These are phyloP conservation scores for Lasius fuliginosus DNA, from an alignment of 2,888 invertebrate genomes.

Conservation along the genomic window DNA sequence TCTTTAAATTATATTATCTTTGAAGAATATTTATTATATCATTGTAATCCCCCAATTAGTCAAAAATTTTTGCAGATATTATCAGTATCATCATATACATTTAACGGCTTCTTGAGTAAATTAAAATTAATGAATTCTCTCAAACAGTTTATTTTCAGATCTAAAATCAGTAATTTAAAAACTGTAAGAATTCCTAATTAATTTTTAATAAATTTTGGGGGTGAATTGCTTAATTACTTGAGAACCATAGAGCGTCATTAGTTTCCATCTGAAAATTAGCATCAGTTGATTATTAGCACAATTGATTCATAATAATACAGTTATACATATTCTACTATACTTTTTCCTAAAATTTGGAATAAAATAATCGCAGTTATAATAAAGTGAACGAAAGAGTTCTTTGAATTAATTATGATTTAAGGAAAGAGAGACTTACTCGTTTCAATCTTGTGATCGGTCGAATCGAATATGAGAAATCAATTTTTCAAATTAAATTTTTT, in stretches of 20 bases:
- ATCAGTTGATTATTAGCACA: neutral
- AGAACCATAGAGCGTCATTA: too few species aligned
- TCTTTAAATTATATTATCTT: neutral
- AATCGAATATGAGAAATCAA: neutral
- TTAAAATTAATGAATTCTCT: too few species aligned
- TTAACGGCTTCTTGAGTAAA: too few species aligned
- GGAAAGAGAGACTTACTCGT: neutral
- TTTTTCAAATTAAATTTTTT: neutral
- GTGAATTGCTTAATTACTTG: too few species aligned
- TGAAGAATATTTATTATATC: too few species aligned
- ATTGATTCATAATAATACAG: neutral
- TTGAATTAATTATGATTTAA: neutral
- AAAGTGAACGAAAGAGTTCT: neutral
- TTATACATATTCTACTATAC: neutral
- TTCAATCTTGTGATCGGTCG: neutral
- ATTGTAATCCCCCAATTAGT: too few species aligned
- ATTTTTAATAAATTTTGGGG: too few species aligned
- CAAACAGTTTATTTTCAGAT: too few species aligned
- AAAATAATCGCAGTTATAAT: neutral
- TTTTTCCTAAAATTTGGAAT: neutral
- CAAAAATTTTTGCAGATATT: too few species aligned
- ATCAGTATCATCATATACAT: too few species aligned
- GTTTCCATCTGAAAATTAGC: neutral
- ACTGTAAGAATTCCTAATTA: too few species aligned
- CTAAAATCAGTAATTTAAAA: too few species aligned